phyloP scores from a whole-genome alignment of 2,888 invertebrate genomes.

The Drosophila gaucha region DNA sequence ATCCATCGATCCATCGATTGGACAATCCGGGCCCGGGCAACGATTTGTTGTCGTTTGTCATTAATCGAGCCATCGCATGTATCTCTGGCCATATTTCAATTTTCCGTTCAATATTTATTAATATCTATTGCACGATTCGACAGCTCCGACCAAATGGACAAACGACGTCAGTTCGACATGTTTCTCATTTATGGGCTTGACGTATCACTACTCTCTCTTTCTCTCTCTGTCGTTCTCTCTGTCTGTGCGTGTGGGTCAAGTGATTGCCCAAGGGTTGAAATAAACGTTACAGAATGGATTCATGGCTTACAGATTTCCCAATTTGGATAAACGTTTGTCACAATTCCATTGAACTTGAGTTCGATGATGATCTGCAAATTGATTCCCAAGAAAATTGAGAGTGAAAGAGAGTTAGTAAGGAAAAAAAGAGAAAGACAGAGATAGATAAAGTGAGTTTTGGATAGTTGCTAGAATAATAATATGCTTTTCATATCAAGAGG shows the following conservation, averaged over 20 bases:
- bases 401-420: not conserved
- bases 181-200: conserved; percentile 20
- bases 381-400: not conserved
- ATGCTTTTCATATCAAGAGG: too few species aligned
- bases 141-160: conserved; percentile 47
- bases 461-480: not conserved
- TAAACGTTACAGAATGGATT: conserved; percentile 22
- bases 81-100: conserved; percentile 43
- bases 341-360: conserved; percentile 10
- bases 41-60: conserved; percentile 71
- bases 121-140: conserved; percentile 58
- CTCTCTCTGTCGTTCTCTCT: not conserved
- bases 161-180: conserved; percentile 7
- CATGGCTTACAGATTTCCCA: conserved; percentile 20
- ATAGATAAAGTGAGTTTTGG: not conserved
- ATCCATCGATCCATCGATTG: conserved; percentile 48
- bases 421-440: not conserved
- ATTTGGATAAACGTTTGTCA: conserved; percentile 9
- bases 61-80: conserved; percentile 43
- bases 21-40: conserved; percentile 48
- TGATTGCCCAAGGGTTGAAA: conserved; percentile 41
- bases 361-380: conserved; percentile 1
- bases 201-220: not conserved
- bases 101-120: conserved; percentile 47
- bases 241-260: conserved; percentile 43